Evolutionary conservation across 2,888 invertebrate species (phyloP), one percentile per base, ranked within the genome.

Genomic region (Brachycybe producta): DNA sequence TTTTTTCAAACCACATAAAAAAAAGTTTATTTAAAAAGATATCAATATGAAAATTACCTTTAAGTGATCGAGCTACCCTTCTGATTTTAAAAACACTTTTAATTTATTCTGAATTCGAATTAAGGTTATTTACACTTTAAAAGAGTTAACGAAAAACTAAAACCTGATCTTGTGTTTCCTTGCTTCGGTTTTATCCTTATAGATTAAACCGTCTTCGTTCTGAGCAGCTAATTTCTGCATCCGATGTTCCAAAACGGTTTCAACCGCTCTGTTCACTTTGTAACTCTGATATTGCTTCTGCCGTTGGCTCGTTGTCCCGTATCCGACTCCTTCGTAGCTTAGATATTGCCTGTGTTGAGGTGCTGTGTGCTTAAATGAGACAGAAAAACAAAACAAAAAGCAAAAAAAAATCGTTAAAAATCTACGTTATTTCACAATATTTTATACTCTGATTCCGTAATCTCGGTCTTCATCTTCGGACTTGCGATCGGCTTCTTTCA

Each of bases 341-440:
- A 90, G 70, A 62, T 84, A 91, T 59, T 84, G 83, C 21, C 86
- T 74, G 64, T 91, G 90, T 65, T 91, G 91, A 0, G 90, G 88
- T 13, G 84, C 84, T 49, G 82, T 85, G 61, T 90, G 86, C 75
- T 82, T 61, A 38, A 69, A n/a, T 24, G 17, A 5, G n/a, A 13
- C 49, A 59, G 61, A 55, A 60, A 58, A 34, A 27, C 8, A 27
- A 32, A 17, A 52, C n/a, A n/a, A n/a, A n/a, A n/a, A n/a, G n/a
- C n/a, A n/a, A n/a, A n/a, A n/a, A n/a, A n/a, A n/a, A n/a, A n/a
- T n/a, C n/a, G n/a, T n/a, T n/a, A n/a, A n/a, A n/a, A n/a, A n/a
- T n/a, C n/a, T n/a, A n/a, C n/a, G n/a, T 32, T 27, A 43, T 43
- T 11, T 43, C 43, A 8, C 19, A 43, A 11, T 43, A 5, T 19